Evolutionary conservation across 2,113 vertebrate species (phyloP).

Genomic region (Anoplopoma fimbria): DNA sequence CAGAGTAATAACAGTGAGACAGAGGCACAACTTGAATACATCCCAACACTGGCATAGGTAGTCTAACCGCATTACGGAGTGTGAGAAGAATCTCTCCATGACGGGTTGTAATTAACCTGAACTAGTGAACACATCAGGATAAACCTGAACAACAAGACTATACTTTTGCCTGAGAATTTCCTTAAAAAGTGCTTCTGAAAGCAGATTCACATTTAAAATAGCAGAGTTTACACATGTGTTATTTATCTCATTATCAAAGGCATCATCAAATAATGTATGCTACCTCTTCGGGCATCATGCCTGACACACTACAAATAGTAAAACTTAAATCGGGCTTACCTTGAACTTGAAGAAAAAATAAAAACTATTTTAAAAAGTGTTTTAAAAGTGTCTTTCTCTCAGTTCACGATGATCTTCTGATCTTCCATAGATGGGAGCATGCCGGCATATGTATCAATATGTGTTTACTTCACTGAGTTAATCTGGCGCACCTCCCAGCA

Average conservation of each 20-base stretch:
- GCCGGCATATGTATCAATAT: background rate
- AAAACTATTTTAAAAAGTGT: background rate
- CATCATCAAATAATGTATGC: background rate
- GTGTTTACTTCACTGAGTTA: background rate
- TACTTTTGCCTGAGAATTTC: background rate
- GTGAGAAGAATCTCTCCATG: conserved; percentile 3
- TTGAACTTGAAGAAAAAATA: background rate
- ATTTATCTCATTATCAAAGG: background rate
- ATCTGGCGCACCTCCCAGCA: background rate
- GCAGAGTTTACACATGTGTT: background rate
- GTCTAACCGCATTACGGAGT: background rate
- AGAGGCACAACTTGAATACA: background rate
- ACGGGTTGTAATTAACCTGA: background rate
- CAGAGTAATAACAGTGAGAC: background rate
- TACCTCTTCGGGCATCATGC: background rate
- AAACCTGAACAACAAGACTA: conserved; percentile 54
- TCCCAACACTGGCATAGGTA: background rate
- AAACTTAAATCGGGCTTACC: conserved; percentile 23
- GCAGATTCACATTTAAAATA: background rate
- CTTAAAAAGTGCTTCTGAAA: background rate
- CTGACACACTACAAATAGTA: background rate
- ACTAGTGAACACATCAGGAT: conserved; percentile 42
- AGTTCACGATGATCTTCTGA: background rate
- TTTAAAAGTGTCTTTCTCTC: background rate
- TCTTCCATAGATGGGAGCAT: background rate